Percentiles rank a stretch among this genome's conserved stretches.
These are phyloP conservation scores for Apodemia mormo DNA, from an alignment of 2,888 invertebrate species.

Conservation along the genomic window DNA sequence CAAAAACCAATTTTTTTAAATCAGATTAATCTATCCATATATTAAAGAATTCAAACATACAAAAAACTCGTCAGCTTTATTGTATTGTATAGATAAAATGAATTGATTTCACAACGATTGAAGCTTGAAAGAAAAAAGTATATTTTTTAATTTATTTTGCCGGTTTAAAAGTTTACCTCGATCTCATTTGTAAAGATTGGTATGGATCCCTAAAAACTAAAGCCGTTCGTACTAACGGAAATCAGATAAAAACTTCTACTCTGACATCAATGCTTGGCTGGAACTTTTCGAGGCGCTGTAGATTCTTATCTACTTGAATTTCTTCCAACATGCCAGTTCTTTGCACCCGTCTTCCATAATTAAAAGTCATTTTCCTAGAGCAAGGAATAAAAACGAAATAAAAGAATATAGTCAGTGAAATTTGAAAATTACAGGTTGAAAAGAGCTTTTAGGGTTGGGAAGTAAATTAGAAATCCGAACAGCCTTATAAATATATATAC, in stretches of 20 bases:
- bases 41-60: no score
- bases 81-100: no score
- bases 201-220: constrained; percentile 25
- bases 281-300: constrained; percentile 46
- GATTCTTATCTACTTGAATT: constrained; percentile 51
- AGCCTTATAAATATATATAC: no score
- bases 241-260: constrained; percentile 50
- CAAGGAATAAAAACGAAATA: constrained; percentile 9
- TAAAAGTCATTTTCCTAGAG: constrained; percentile 38
- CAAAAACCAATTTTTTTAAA: no score
- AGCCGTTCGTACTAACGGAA: constrained; percentile 25
- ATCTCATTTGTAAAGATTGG: constrained; percentile 25
- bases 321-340: constrained; percentile 35
- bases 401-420: not conserved
- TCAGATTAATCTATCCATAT: no score
- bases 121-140: not conserved
- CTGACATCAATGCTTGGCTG: constrained; percentile 50
- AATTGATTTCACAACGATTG: not conserved
- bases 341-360: constrained; percentile 43
- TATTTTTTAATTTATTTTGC: not conserved
- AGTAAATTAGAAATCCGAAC: no score
- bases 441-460: not conserved
- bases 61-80: not conserved
- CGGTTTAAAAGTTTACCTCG: constrained; percentile 18
- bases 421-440: not conserved